Base-by-base conservation (phyloP, 2,113 vertebrate species). In the Vanacampus margaritifer region DNA sequence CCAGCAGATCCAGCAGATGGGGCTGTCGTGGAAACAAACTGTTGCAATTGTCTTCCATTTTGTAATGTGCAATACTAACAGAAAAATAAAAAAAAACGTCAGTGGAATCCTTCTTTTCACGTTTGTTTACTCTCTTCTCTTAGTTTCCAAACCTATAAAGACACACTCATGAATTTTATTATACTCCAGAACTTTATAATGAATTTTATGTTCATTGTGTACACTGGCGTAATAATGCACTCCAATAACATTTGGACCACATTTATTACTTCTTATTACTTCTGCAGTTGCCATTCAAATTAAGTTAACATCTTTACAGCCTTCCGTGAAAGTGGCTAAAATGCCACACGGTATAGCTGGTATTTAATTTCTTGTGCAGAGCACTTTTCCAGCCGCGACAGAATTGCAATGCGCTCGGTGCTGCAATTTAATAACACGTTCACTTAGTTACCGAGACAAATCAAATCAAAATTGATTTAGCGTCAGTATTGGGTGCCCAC, bases 341-440 rank as follows among this genome's bases (percentile, higher is more conserved):
- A 13, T 39, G 59, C 48, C 63, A 59, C 73, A 69, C 41, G 66
- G 28, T 76, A 69, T 56, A 68, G 51, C 65, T 56, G 56, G 6
- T 46, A 23, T 39, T 41, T 39, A 12, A 61, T 21, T 3, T 63
- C 39, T 36, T 41, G 67, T 35, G n/a, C 53, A 35, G 28, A 61
- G n/a, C 32, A 37, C 46, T 65, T 57, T 74, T 32, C 50, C 71
- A 32, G 65, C 67, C 65, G 39, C 62, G 63, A 69, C 63, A 51
- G 60, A 26, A 21, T 56, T 68, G 32, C 64, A 26, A 2, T 67
- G 64, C 57, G 62, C 53, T 65, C 35, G 12, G 64, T 43, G 43
- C 63, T 51, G 46, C 65, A 50, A 28, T 67, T 59, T 62, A 46
- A 43, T 57, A 54, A 50, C 26, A 21, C 26, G n/a, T 39, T 36